Evolutionary conservation across 1,140 invertebrate species (phyloP).

Genomic region (Chironomus striatipennis): DNA sequence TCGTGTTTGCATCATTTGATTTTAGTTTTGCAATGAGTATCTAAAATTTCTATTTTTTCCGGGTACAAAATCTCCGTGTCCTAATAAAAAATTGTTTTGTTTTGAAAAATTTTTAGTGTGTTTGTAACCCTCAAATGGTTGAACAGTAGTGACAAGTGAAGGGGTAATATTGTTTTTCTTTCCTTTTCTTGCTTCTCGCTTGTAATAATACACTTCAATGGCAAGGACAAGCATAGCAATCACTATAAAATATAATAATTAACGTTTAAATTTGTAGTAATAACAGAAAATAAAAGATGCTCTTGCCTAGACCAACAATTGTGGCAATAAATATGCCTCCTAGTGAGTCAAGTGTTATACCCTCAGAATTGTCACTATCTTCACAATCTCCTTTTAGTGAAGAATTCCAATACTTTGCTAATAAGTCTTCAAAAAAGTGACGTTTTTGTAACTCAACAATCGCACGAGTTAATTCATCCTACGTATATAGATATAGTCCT

Average conservation of each 20-base stretch:
- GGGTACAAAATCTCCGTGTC: not conserved
- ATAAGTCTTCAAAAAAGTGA: constrained; percentile 67
- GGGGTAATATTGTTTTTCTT: not conserved
- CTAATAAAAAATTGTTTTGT: not conserved
- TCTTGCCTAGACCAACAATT: constrained; percentile 57
- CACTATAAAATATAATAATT: not conserved
- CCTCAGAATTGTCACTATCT: constrained; percentile 69
- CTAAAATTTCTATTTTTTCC: not conserved
- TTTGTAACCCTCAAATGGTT: not conserved
- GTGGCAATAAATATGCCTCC: constrained; percentile 86
- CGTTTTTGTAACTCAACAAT: constrained; percentile 78
- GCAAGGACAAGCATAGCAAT: constrained; percentile 68
- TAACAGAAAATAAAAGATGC: not conserved
- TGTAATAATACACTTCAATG: constrained; percentile 71
- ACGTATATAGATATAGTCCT: no score
- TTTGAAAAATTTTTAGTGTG: not conserved
- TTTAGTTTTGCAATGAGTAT: no score
- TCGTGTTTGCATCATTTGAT: no score
- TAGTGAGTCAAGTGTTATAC: constrained; percentile 78
- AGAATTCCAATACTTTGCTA: constrained; percentile 74
- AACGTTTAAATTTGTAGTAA: not conserved
- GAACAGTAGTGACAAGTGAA: not conserved
- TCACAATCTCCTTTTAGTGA: constrained; percentile 57
- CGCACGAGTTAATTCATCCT: constrained; percentile 69
- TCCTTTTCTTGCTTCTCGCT: constrained; percentile 42